Percentiles rank a stretch among this genome's conserved stretches.
phyloP scores from a whole-genome alignment of 2,113 vertebrate species.

The Nerophis lumbriciformis region DNA sequence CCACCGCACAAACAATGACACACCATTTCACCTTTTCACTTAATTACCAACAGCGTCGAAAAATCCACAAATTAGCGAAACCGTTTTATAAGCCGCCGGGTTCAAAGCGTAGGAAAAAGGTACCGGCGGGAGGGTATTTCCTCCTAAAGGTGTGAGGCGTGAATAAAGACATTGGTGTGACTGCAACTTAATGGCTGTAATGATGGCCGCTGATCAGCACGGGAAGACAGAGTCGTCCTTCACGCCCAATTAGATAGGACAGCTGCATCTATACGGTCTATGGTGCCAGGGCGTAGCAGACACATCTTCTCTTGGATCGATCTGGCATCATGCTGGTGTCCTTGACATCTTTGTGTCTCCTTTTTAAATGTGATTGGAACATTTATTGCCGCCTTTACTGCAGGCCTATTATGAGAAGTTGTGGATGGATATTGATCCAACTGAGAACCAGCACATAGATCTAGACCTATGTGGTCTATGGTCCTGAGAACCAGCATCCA shows the following conservation, averaged over 20 bases:
- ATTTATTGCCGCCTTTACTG: constrained; percentile 13
- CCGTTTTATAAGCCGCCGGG: no score
- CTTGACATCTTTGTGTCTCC: constrained; percentile 54
- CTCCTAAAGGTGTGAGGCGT: neutral
- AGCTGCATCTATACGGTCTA: constrained; percentile 62
- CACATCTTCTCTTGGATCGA: constrained; percentile 71
- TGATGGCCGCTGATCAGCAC: constrained; percentile 1
- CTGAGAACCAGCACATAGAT: no score
- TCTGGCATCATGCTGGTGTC: constrained; percentile 62
- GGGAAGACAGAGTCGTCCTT: constrained; percentile 64
- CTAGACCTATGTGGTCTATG: neutral
- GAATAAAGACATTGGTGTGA: neutral
- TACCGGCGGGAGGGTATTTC: no score
- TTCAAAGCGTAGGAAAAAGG: no score
- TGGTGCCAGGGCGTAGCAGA: constrained; percentile 53
- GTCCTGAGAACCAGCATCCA: neutral
- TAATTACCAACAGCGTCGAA: no score
- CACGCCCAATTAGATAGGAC: constrained; percentile 66
- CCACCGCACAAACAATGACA: no score
- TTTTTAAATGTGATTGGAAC: constrained; percentile 48
- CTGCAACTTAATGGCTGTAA: no score
- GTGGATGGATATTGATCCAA: no score
- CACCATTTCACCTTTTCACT: no score
- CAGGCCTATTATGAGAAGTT: neutral
- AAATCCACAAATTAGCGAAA: no score